Percentiles rank a stretch among this genome's conserved stretches.
These are phyloP conservation scores for Cetonia aurata DNA, from an alignment of 2,888 invertebrate species.

Conservation along the genomic window DNA sequence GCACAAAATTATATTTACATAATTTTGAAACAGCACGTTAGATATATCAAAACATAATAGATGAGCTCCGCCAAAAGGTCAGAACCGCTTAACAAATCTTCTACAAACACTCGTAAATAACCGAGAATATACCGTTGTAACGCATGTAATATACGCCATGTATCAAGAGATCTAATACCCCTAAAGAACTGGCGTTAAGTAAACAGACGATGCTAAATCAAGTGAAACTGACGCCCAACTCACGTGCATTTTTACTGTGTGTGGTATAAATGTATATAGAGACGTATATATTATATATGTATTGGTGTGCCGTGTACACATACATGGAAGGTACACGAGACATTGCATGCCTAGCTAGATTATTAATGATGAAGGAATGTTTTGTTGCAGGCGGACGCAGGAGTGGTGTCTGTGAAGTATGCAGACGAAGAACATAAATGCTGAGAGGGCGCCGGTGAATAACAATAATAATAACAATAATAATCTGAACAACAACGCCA, in stretches of 20 bases:
- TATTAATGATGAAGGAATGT: slow-evolving; percentile 43
- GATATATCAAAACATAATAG: too few species aligned
- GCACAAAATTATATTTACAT: too few species aligned
- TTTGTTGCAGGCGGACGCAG: slow-evolving; percentile 49
- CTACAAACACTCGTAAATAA: too few species aligned
- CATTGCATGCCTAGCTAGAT: slow-evolving; percentile 21
- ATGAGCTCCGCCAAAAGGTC: too few species aligned
- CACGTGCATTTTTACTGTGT: background rate
- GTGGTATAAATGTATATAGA: background rate
- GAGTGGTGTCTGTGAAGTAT: slow-evolving; percentile 63
- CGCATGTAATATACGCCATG: too few species aligned
- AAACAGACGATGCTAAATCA: too few species aligned
- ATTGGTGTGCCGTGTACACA: background rate
- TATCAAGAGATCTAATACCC: too few species aligned
- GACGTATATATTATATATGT: background rate
- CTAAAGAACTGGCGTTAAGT: too few species aligned
- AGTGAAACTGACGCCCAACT: too few species aligned
- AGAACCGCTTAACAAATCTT: too few species aligned
- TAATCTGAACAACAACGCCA: slow-evolving; percentile 34
- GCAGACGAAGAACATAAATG: slow-evolving; percentile 76
- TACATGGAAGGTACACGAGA: background rate
- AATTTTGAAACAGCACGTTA: too few species aligned
- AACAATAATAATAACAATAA: slow-evolving; percentile 16
- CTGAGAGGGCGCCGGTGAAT: slow-evolving; percentile 68
- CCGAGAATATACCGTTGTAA: too few species aligned